Percentiles rank a stretch among this genome's conserved stretches.
Evolutionary conservation across 1,140 invertebrate genomes (phyloP).

Genomic region (Tetramorium simillimum): DNA sequence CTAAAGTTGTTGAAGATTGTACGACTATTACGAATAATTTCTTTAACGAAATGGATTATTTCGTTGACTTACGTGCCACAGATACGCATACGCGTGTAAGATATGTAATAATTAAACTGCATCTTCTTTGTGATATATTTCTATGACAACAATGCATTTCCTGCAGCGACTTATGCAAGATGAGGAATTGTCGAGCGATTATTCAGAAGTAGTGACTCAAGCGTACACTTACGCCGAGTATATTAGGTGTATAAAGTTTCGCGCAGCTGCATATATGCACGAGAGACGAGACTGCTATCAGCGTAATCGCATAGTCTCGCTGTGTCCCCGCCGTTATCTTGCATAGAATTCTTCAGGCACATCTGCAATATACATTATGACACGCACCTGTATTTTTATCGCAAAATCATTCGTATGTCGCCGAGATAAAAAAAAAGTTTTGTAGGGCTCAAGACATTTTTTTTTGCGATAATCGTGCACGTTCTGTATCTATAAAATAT

Average conservation of each 20-base stretch:
- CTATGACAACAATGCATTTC: slow-evolving; percentile 42
- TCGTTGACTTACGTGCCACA: background rate
- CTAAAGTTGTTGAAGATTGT: background rate
- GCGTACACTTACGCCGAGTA: slow-evolving; percentile 18
- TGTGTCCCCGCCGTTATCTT: slow-evolving; percentile 6
- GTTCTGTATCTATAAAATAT: background rate
- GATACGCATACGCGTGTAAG: background rate
- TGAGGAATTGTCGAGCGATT: slow-evolving; percentile 68
- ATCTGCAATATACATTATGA: background rate
- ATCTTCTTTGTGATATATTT: slow-evolving; percentile 13
- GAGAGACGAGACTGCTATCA: slow-evolving; percentile 17
- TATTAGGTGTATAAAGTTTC: slow-evolving; percentile 37
- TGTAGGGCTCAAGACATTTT: background rate
- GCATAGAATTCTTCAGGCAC: background rate
- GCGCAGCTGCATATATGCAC: slow-evolving; percentile 25
- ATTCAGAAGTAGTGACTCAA: slow-evolving; percentile 77
- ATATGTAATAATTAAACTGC: background rate
- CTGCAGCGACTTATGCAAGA: slow-evolving; percentile 44
- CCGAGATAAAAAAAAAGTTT: background rate
- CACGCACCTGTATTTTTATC: slow-evolving; percentile 4
- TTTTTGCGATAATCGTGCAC: background rate
- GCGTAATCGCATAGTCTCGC: background rate
- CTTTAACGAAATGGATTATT: background rate
- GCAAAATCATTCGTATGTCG: background rate
- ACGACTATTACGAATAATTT: background rate